Evolutionary conservation across 1,140 invertebrate genomes (phyloP).

Genomic region (Lethrus apterus): DNA sequence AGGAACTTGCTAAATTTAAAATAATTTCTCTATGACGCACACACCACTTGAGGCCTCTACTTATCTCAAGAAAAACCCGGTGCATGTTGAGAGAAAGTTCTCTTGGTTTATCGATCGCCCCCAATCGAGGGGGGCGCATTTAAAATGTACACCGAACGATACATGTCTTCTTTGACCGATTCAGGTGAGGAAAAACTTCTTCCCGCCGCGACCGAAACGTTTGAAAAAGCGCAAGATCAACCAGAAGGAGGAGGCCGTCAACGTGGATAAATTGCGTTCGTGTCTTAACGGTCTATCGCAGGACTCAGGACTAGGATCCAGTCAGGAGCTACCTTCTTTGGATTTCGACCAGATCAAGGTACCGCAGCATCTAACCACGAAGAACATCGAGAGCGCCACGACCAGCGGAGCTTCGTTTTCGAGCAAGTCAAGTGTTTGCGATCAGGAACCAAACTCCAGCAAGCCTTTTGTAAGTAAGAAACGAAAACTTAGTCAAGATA

Average conservation of each 20-base stretch:
- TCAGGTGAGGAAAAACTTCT: conserved; percentile 55
- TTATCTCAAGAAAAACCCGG: no score
- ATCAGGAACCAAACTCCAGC: background rate
- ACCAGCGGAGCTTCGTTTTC: conserved; percentile 5
- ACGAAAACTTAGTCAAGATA: background rate
- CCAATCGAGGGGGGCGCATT: no score
- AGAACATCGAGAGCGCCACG: conserved; percentile 1
- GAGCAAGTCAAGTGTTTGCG: background rate
- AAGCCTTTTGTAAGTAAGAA: background rate
- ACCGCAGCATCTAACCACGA: conserved; percentile 21
- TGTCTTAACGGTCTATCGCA: conserved; percentile 31
- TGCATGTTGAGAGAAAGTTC: no score
- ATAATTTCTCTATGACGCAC: no score
- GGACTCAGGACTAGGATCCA: conserved; percentile 30
- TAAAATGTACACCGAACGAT: no score
- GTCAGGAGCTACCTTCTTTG: conserved; percentile 28
- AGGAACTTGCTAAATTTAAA: no score
- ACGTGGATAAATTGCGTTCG: conserved; percentile 24
- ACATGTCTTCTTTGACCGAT: conserved; percentile 11
- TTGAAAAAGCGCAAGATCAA: conserved; percentile 32
- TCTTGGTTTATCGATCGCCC: no score
- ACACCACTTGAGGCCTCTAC: no score
- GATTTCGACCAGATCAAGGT: conserved; percentile 31
- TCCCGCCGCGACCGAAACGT: conserved; percentile 53
- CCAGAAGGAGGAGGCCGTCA: conserved; percentile 12